Conservation (phyloP, 1,140 invertebrate genomes). For the Drosophila nasuta region DNA sequence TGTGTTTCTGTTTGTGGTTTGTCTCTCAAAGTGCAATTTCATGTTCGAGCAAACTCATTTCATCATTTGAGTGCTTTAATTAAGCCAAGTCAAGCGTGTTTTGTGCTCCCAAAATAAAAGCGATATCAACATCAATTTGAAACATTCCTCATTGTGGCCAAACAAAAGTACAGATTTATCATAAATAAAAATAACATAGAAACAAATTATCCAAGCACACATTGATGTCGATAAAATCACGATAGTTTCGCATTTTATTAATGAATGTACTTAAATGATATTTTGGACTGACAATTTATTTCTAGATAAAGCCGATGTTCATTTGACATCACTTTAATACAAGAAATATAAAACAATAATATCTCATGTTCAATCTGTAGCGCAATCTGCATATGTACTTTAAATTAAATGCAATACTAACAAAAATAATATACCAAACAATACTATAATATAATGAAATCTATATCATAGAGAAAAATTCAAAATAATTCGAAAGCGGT, state of each 20-base stretch:
- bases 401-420: too few relatives aligned
- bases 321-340: too few relatives aligned
- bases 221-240: not conserved
- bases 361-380: too few relatives aligned
- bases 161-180: conserved; percentile 12
- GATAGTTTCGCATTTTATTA: not conserved
- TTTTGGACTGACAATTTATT: too few relatives aligned
- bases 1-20: conserved; percentile 29
- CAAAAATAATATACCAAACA: too few relatives aligned
- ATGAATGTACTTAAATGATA: not conserved
- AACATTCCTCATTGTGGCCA: conserved; percentile 11
- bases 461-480: too few relatives aligned
- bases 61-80: conserved; percentile 50
- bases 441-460: too few relatives aligned
- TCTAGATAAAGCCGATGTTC: too few relatives aligned
- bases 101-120: conserved; percentile 10
- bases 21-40: conserved; percentile 44
- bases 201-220: not conserved
- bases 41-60: conserved; percentile 41
- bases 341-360: too few relatives aligned
- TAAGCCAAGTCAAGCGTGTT: conserved; percentile 41
- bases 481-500: too few relatives aligned
- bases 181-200: not conserved
- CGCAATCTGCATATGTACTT: too few relatives aligned
- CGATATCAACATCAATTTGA: conserved; percentile 38